These are phyloP conservation scores for Semnopithecus entellus DNA, from an alignment of 2,113 vertebrate species.

Conservation along the genomic window DNA sequence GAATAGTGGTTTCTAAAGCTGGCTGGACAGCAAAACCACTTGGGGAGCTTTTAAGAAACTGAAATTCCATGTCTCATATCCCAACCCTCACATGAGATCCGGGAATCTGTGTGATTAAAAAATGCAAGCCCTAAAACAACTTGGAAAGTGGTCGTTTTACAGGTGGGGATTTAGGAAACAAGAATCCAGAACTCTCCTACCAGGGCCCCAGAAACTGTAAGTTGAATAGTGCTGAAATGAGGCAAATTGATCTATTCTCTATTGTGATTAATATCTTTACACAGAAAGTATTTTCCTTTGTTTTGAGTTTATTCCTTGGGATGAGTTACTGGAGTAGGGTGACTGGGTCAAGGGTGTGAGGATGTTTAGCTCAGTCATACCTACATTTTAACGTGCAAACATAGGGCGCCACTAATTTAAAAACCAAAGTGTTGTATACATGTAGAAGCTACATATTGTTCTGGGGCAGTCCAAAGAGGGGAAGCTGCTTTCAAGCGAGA, in stretches of 20 bases:
- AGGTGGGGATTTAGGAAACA: background rate
- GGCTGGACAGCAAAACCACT: background rate
- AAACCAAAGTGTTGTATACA: background rate
- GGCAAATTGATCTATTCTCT: background rate
- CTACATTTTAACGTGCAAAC: background rate
- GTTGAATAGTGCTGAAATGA: background rate
- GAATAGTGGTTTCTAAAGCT: background rate
- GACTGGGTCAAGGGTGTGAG: background rate
- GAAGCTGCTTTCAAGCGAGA: background rate
- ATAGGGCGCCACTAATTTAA: background rate
- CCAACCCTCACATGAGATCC: background rate
- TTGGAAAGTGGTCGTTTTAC: background rate
- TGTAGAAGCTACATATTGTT: rapidly evolving
- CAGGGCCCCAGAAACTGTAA: background rate
- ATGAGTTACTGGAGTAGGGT: background rate
- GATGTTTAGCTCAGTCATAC: background rate
- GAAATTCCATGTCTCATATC: background rate
- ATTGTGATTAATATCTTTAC: background rate
- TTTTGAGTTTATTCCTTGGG: background rate
- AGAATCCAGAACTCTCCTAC: background rate
- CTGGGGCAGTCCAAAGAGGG: background rate
- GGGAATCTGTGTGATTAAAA: background rate
- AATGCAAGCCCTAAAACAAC: background rate
- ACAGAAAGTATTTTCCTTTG: background rate
- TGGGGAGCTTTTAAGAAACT: background rate